Evolutionary conservation across 2,113 vertebrate genomes (phyloP).

Genomic region (Cathartes aura): DNA sequence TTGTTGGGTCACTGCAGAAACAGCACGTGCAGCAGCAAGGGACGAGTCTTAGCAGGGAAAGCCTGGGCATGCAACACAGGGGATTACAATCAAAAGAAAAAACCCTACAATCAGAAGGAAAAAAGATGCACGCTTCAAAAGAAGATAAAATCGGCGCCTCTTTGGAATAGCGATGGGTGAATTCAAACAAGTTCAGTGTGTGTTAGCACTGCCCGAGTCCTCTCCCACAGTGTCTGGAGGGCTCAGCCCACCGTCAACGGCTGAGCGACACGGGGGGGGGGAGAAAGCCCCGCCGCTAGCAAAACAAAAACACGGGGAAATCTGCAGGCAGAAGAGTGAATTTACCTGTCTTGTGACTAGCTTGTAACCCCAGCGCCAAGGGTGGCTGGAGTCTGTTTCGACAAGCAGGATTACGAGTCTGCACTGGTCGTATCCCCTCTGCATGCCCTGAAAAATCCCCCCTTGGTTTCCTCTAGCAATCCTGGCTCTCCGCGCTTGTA

Average conservation of each 20-base stretch:
- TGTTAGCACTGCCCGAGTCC: rapidly evolving
- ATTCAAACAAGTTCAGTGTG: rapidly evolving
- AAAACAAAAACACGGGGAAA: rapidly evolving
- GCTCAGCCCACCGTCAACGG: neutral
- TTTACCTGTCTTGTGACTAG: no score
- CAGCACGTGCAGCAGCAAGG: neutral
- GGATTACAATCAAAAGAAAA: neutral
- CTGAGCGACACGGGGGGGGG: rapidly evolving
- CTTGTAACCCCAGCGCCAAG: neutral
- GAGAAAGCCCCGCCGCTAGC: neutral
- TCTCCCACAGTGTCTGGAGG: neutral
- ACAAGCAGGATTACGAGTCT: neutral
- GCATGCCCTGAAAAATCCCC: neutral
- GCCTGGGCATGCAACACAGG: rapidly evolving
- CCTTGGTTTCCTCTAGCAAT: rapidly evolving
- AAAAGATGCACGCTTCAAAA: neutral
- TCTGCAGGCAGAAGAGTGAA: neutral
- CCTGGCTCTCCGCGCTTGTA: rapidly evolving
- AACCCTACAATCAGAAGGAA: neutral
- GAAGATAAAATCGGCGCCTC: rapidly evolving
- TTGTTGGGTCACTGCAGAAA: neutral
- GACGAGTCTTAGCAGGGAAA: neutral
- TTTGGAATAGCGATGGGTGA: rapidly evolving
- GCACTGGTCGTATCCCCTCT: neutral
- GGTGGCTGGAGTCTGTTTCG: neutral